Conservation (phyloP, 2,888 invertebrate species). For the Antheraea yamamai region DNA sequence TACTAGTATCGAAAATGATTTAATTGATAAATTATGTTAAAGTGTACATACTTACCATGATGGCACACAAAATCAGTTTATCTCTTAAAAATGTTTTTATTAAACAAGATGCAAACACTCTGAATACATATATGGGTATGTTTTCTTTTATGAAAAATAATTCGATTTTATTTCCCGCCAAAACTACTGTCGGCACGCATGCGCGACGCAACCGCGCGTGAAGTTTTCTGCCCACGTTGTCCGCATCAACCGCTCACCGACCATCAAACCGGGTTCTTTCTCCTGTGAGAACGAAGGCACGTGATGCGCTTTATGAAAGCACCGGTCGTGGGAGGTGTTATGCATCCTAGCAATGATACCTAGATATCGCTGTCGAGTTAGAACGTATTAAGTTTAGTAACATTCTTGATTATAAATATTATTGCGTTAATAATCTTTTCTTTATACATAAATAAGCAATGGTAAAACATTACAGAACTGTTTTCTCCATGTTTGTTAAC, state of each 20-base stretch:
- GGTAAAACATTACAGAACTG: too few species aligned
- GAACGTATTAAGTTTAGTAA: not conserved
- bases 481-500: too few species aligned
- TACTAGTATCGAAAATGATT: not conserved
- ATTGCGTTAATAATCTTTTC: not conserved
- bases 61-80: not conserved
- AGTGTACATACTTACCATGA: slow-evolving; percentile 9
- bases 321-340: slow-evolving; percentile 55
- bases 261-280: slow-evolving; percentile 53
- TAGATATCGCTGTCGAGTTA: not conserved
- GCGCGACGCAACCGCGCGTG: slow-evolving; percentile 63
- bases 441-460: too few species aligned
- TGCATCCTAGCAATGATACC: slow-evolving; percentile 18
- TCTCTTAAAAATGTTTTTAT: not conserved
- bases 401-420: not conserved
- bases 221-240: slow-evolving; percentile 57
- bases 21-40: not conserved
- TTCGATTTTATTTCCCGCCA: slow-evolving; percentile 54
- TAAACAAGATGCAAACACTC: not conserved
- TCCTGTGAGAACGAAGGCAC: slow-evolving; percentile 57
- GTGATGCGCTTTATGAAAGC: slow-evolving; percentile 67
- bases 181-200: slow-evolving; percentile 52
- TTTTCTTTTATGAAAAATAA: slow-evolving; percentile 23
- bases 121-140: not conserved
- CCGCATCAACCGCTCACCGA: slow-evolving; percentile 53